Evolutionary conservation across 2,888 invertebrate genomes (phyloP).

Genomic region (Eupithecia subfuscata): DNA sequence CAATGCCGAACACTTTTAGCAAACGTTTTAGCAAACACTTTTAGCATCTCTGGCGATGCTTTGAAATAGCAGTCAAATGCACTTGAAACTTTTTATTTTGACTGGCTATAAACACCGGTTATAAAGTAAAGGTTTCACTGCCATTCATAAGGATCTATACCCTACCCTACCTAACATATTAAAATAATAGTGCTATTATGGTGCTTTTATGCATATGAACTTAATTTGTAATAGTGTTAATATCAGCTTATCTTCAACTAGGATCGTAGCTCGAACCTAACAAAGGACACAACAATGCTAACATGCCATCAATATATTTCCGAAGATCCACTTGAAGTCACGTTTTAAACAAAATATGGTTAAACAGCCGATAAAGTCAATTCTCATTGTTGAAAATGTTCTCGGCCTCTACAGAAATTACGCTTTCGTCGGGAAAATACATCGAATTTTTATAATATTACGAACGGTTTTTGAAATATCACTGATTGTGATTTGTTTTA

Average conservation of each 20-base stretch:
- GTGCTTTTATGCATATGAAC: background rate
- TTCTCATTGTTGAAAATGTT: slow-evolving; percentile 18
- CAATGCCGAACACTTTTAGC: too few species aligned
- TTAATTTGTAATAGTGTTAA: background rate
- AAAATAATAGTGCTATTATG: background rate
- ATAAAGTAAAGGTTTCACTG: background rate
- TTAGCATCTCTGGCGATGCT: background rate
- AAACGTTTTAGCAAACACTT: too few species aligned
- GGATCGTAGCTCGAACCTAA: background rate
- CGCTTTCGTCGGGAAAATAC: slow-evolving; percentile 25
- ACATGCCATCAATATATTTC: background rate
- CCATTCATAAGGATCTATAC: background rate
- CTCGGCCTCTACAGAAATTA: slow-evolving; percentile 48
- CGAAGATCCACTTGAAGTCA: background rate
- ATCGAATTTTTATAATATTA: slow-evolving; percentile 14
- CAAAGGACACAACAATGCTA: background rate
- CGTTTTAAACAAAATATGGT: slow-evolving; percentile 6
- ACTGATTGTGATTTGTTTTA: background rate
- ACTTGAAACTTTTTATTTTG: background rate
- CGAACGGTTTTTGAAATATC: slow-evolving; percentile 16
- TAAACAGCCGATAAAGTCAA: background rate
- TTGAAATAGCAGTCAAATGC: background rate
- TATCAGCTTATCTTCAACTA: background rate
- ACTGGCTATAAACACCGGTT: background rate
- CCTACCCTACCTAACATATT: background rate